These are phyloP conservation scores for Pheucticus melanocephalus DNA, from an alignment of 2,113 vertebrate species.

Conservation along the genomic window DNA sequence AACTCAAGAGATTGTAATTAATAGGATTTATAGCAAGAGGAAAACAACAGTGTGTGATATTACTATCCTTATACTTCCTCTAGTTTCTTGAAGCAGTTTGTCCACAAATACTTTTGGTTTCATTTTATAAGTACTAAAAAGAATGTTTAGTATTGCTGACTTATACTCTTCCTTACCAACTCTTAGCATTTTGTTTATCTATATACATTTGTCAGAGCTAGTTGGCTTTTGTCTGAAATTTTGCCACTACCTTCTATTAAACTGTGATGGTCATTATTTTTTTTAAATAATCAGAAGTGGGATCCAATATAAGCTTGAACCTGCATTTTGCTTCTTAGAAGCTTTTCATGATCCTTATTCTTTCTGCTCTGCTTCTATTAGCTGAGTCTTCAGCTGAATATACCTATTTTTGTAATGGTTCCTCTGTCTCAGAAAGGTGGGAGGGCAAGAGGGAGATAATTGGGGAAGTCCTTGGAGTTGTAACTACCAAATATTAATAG, in stretches of 20 bases:
- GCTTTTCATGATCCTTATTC: not conserved
- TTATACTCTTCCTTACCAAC: not conserved
- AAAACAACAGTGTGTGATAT: not conserved
- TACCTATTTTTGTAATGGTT: not conserved
- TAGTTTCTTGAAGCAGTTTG: not conserved
- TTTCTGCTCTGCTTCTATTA: not conserved
- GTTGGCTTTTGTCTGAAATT: not conserved
- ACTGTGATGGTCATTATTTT: not conserved
- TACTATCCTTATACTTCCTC: not conserved
- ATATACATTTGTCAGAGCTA: not conserved
- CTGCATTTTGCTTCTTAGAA: not conserved
- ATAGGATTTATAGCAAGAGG: not conserved
- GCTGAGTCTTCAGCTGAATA: not conserved
- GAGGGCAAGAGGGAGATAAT: conserved; percentile 8
- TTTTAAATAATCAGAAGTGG: not conserved
- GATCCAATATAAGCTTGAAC: not conserved
- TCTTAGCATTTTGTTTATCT: not conserved
- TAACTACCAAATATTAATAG: conserved; percentile 1
- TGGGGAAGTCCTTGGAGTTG: not conserved
- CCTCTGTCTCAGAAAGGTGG: not conserved
- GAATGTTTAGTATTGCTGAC: not conserved
- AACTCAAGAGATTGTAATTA: not conserved
- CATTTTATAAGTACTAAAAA: not conserved
- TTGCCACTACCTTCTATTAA: not conserved
- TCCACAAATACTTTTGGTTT: not conserved